Evolutionary conservation across 64 coral and sea anemone species (phyloP), one percentile per base, ranked within the genome.

Genomic region (Stichodactyla mertensii): DNA sequence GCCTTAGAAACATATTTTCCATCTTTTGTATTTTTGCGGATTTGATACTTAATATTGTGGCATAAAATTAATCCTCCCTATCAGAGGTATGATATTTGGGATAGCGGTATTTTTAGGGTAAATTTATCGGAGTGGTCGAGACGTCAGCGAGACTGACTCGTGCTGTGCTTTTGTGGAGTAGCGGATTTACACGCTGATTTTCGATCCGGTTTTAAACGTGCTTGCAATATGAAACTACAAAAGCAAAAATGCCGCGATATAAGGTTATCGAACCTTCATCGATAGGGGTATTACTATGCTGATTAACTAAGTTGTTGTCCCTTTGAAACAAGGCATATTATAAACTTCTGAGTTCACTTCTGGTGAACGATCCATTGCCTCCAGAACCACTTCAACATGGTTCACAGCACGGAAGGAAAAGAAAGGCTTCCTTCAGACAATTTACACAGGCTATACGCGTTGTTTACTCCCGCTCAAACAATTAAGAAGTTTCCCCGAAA

Each of bases 221-320:
- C 77, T 51, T 13, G 52, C 18, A 81, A 81, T 81, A 53, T 81
- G 52, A 81, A 52, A 19, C 4, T 18, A 81, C 78, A 81, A 81
- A 53, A 23, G 6, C 36, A 52, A 28, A 81, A 81, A 81, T 54
- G 78, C 78, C 78, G 53, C 51, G n/a, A 23, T 28, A 81, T 81
- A 81, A 52, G 53, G 78, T 53, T 81, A 81, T 74, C 78, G 10
- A 7, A 4, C 78, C 51, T 55, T 81, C 52, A 79, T 81, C 78
- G 78, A 81, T 55, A 54, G 51, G 20, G 52, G n/a, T 19, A 81
- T 81, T 54, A 81, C 51, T 81, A 81, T 52, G 51, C 78, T 81
- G 36, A 81, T 81, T 4, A 52, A 5, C n/a, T 53, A 81, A 18
- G 16, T 55, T 81, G 36, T 81, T 81, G 19, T 53, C 11, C 53